Base-by-base conservation (phyloP, 2,888 invertebrate species). In the Drosophila paracracens region DNA sequence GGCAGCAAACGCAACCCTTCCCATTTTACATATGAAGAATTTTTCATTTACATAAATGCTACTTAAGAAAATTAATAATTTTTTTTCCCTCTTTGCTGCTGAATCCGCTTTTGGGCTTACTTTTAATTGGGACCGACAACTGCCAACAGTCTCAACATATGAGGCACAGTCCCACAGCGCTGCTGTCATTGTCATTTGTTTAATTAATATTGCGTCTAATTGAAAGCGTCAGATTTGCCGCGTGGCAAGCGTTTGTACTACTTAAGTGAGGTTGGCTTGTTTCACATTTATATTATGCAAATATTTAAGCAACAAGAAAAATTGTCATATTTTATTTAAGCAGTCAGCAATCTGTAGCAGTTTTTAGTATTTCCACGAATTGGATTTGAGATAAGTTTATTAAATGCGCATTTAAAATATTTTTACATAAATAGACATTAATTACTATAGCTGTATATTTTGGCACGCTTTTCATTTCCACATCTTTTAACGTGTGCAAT, bases 31-130 rank as follows among this genome's bases (percentile, higher is more conserved):
- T 72, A 62, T 70, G 62, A 36, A 35, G 60, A 65, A 82, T 81
- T 87, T 87, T 87, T 82, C 85, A 87, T 87, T 87, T 85, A 72
- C 87, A 83, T 87, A 85, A 82, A 83, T 76, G 81, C 83, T 84
- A 85, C 85, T 84, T 77, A 76, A 74, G 82, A 71, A 86, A 79
- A 87, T 85, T 78, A 80, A 72, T 87, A 75, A 76, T 71, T 66
- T 80, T 70, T 79, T 70, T 74, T 46, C 43, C 62, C 67, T n/a
- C 33, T 13, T 35, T 52, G 53, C 52, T 62, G 69, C 66, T 48
- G 56, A 43, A 46, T 48, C 76, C 59, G 60, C 82, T 71, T 67
- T 63, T 63, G 52, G 52, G 73, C 65, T 74, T 74, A 68, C 53
- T 68, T 71, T 70, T 83, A 79, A 88, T 81, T 79, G 70, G 71